Evolutionary conservation across 1,140 invertebrate species (phyloP).

Genomic region (Drosophila tropicalis): DNA sequence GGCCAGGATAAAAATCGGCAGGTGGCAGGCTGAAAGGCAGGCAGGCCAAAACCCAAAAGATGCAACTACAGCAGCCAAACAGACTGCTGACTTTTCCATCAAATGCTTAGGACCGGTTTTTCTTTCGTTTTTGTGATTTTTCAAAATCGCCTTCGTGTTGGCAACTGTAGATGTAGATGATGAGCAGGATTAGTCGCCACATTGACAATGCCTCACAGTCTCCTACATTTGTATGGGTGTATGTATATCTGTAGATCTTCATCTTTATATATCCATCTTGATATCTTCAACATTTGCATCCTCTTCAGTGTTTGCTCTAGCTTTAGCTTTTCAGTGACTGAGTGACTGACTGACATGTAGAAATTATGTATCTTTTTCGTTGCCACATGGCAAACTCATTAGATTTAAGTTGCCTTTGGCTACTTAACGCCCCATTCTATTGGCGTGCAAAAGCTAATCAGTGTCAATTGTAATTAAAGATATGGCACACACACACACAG

Average conservation of each 20-base stretch:
- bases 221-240: not conserved
- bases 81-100: slow-evolving; percentile 54
- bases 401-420: slow-evolving; percentile 60
- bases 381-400: slow-evolving; percentile 70
- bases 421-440: slow-evolving; percentile 72
- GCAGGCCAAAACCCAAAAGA: slow-evolving; percentile 8
- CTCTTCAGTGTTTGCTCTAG: slow-evolving; percentile 10
- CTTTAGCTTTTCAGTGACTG: slow-evolving; percentile 44
- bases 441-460: slow-evolving; percentile 68
- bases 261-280: not conserved
- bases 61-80: slow-evolving; percentile 3
- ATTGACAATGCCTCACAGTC: slow-evolving; percentile 63
- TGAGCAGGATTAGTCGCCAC: slow-evolving; percentile 74
- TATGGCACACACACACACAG: not conserved
- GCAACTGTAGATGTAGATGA: slow-evolving; percentile 68
- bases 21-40: slow-evolving; percentile 59
- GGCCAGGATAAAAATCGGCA: slow-evolving; percentile 76
- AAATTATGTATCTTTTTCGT: slow-evolving; percentile 66
- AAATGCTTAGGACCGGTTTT: slow-evolving; percentile 69
- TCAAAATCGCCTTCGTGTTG: slow-evolving; percentile 61
- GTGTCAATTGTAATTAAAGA: slow-evolving; percentile 76
- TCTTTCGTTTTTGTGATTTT: slow-evolving; percentile 53
- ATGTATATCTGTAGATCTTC: not conserved
- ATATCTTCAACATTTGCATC: slow-evolving; percentile 5
- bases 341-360: slow-evolving; percentile 71